These are phyloP conservation scores for Carollia perspicillata DNA, from an alignment of 2,113 vertebrate genomes.

Conservation along the genomic window DNA sequence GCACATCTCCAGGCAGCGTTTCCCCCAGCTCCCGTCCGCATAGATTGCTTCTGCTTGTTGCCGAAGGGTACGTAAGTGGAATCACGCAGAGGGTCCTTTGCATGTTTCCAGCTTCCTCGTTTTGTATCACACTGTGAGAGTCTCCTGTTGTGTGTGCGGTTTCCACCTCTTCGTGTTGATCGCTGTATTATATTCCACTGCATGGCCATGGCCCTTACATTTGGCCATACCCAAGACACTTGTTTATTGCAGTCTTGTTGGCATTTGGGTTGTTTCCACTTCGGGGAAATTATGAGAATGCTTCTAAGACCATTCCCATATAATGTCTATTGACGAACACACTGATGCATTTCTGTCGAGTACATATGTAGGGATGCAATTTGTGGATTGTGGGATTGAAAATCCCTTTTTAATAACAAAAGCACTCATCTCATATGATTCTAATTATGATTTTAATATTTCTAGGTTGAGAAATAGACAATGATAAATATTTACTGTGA, in stretches of 20 bases:
- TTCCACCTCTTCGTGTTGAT: neutral
- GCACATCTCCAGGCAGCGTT: neutral
- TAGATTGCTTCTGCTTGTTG: neutral
- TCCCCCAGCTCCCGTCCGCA: neutral
- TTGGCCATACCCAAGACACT: neutral
- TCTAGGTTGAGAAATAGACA: neutral
- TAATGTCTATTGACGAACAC: neutral
- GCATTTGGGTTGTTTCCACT: neutral
- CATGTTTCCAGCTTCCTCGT: too few relatives aligned
- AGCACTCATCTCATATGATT: conserved; percentile 28
- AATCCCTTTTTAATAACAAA: conserved; percentile 60
- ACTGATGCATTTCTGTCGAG: conserved; percentile 15
- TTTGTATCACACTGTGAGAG: neutral
- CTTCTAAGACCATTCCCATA: neutral
- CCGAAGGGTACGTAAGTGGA: too few relatives aligned
- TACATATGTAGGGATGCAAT: conserved; percentile 31
- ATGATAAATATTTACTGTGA: conserved; percentile 36
- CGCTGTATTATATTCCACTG: fast-evolving
- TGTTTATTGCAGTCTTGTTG: neutral
- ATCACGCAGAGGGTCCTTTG: neutral
- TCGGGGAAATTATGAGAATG: neutral
- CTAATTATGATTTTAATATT: conserved; percentile 38
- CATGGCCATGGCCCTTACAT: too few relatives aligned
- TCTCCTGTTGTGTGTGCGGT: neutral
- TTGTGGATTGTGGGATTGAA: conserved; percentile 38